Base-by-base conservation (phyloP, 2,888 invertebrate genomes). In the Pammene aurita region DNA sequence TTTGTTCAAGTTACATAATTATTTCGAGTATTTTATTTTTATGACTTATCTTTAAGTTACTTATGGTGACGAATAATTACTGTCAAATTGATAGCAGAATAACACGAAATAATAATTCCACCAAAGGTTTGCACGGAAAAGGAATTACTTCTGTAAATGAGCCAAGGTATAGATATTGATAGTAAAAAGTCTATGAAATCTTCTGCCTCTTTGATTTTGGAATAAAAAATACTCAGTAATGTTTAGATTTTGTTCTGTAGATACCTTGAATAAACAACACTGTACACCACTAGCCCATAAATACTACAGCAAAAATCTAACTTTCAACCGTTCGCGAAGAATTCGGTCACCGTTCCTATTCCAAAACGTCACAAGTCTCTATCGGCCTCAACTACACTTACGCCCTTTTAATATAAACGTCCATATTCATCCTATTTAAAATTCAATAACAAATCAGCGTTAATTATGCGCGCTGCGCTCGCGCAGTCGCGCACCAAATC, bases 361-460 rank as follows among this genome's bases (percentile, higher is more conserved):
- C 13, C 0, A 61, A 50, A 62, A 52, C 26, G 50, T 62, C 50
- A 41, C 14, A 52, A 7, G 13, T 9, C 16, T 6, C 18, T n/a
- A 38, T 35, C 16, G 14, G 0, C 13, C n/a, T 41, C 2, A 38
- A 26, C n/a, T 2, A 26, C 50, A 41, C 62, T 18, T 52, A 62
- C 0, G 10, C 1, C 41, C 13, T 41, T 61, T 52, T 6, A 18
- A 7, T 7, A 11, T 13, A 34, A 44, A 18, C 2, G 4, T 9
- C 7, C 64, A 71, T 56, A 72, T 52, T 66, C 70, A 70, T 65
- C 58, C 67, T 73, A 75, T 73, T 83, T 80, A 77, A 77, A 80
- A 84, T 85, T 83, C 85, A 84, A 78, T 79, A 78, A 83, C 80
- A 84, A 84, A 82, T 82, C 78, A 79, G 63, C 74, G 67, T 72